Conservation (phyloP, 2,888 invertebrate genomes). For the Xylota segnis region DNA sequence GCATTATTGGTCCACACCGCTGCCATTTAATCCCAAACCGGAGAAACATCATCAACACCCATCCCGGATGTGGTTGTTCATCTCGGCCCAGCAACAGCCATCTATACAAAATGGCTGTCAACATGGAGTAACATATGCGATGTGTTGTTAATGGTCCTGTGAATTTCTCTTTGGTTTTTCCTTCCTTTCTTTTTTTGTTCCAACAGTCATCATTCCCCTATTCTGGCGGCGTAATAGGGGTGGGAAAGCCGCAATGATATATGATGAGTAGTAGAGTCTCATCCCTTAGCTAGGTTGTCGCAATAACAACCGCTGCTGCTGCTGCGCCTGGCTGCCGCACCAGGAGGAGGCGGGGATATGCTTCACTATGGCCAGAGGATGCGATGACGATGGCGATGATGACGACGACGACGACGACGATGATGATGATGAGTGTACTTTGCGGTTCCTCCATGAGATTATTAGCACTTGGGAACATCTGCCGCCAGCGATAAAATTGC, state of each 20-base stretch:
- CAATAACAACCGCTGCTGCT: conserved; percentile 53
- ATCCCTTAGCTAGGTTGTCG: conserved; percentile 62
- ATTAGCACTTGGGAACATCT: conserved; percentile 78
- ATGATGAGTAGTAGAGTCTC: conserved; percentile 66
- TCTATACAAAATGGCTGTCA: conserved; percentile 75
- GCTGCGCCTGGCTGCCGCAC: conserved; percentile 6
- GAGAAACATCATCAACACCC: conserved; percentile 71
- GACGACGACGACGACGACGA: conserved; percentile 63
- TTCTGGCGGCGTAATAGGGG: conserved; percentile 52
- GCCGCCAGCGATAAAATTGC: conserved; percentile 74
- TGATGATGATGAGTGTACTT: conserved; percentile 74
- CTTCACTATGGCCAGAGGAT: conserved; percentile 24
- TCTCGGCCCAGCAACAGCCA: conserved; percentile 3
- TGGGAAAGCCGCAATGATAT: conserved; percentile 73
- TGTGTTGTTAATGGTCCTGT: conserved; percentile 74
- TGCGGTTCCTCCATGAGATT: conserved; percentile 77
- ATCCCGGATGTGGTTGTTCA: conserved; percentile 70
- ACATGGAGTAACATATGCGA: conserved; percentile 76
- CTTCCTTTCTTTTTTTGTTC: conserved; percentile 5
- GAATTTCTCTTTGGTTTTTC: conserved; percentile 47
- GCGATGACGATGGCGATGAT: conserved; percentile 57
- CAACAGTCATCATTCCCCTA: conserved; percentile 53
- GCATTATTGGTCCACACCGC: conserved; percentile 66
- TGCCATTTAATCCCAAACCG: conserved; percentile 54
- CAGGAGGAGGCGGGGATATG: conserved; percentile 61